These are phyloP conservation scores for Merluccius polli DNA, from an alignment of 2,797 vertebrate species.

Conservation along the genomic window DNA sequence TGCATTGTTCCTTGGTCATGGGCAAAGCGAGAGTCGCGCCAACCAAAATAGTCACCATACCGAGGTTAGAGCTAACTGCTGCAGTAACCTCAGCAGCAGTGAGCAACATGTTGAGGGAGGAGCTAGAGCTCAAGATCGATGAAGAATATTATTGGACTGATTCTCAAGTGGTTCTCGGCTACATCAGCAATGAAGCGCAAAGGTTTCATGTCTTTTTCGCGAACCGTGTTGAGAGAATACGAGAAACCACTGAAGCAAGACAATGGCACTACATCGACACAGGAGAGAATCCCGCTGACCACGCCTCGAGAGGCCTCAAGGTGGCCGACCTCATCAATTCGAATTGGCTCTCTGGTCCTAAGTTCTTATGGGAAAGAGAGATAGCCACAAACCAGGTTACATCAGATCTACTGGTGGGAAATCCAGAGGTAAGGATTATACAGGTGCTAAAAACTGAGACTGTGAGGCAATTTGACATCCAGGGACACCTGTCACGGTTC, in stretches of 20 bases:
- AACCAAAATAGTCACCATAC: background rate
- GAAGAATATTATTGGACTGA: conserved; percentile 15
- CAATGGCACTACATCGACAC: conserved; percentile 19
- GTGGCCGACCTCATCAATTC: background rate
- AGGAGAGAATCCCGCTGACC: background rate
- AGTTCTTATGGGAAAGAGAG: conserved; percentile 25
- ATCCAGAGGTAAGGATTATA: conserved; percentile 19
- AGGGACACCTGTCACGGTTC: conserved; percentile 2
- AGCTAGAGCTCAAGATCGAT: conserved; percentile 1
- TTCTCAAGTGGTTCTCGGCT: conserved; percentile 10
- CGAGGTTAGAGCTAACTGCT: too few species aligned
- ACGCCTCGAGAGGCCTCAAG: background rate
- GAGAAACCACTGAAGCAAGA: conserved; percentile 9
- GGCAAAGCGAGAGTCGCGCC: background rate
- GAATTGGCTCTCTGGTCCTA: conserved; percentile 24
- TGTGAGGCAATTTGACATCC: background rate
- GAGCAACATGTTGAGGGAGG: background rate
- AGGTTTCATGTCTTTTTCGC: background rate
- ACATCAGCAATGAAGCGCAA: background rate
- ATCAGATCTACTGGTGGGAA: conserved; percentile 7
- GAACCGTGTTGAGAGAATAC: conserved; percentile 16
- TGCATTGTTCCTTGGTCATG: background rate
- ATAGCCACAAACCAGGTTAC: background rate
- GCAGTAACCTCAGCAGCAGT: background rate
- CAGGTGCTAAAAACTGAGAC: conserved; percentile 16